Percentiles rank a stretch among this genome's conserved stretches.
Conservation (phyloP, 1,140 invertebrate species). For the Leptopilina clavipes region DNA sequence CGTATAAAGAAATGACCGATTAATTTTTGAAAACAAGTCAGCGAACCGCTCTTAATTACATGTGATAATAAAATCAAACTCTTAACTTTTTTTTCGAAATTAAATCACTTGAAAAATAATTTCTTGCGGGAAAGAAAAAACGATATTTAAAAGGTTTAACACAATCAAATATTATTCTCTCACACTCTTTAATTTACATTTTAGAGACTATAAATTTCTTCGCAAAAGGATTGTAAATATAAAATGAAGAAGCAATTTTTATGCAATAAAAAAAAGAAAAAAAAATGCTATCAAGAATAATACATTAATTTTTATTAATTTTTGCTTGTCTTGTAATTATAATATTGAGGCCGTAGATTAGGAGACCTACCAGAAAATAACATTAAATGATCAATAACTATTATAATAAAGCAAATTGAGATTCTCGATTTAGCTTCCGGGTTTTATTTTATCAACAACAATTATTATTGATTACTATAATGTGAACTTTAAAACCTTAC, state of each 20-base stretch:
- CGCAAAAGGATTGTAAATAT: no score
- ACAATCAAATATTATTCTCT: no score
- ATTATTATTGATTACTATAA: neutral
- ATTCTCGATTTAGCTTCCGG: neutral
- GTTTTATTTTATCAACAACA: neutral
- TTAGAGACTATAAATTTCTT: no score
- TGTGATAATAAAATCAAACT: neutral
- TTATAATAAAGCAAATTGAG: neutral
- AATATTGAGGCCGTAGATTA: neutral
- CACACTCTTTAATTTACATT: no score
- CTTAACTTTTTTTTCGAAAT: neutral
- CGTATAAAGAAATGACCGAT: neutral
- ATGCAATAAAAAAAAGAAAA: no score
- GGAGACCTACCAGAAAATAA: neutral
- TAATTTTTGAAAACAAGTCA: conserved; percentile 32
- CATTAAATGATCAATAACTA: neutral
- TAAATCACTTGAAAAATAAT: neutral
- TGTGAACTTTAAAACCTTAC: neutral
- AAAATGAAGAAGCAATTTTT: no score
- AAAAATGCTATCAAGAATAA: no score
- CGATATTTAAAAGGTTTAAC: no score
- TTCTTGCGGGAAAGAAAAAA: no score
- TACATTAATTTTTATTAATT: no score
- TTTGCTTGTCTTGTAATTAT: no score
- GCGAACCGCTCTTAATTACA: neutral